Percentiles rank a stretch among this genome's conserved stretches.
Conservation (phyloP, 1,140 invertebrate genomes). For the Musca vetustissima region DNA sequence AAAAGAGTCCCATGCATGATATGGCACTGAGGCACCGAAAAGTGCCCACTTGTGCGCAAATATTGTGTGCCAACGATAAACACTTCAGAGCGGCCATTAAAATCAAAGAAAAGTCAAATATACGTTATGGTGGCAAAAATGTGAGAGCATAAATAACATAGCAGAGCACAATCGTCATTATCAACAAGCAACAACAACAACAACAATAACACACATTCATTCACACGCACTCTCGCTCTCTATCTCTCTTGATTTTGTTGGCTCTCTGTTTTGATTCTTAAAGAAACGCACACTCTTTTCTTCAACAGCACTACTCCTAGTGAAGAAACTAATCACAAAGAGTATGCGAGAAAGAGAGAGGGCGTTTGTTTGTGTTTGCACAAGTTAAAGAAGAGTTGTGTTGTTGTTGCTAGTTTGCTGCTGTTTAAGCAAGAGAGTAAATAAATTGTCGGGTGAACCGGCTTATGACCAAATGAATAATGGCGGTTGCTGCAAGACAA, state of each 20-base stretch:
- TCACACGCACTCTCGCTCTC: background rate
- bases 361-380: background rate
- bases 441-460: conserved; percentile 15
- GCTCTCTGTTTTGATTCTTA: too few species aligned
- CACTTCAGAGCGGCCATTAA: conserved; percentile 57
- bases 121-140: conserved; percentile 20
- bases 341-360: background rate
- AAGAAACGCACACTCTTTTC: background rate
- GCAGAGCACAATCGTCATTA: conserved; percentile 6
- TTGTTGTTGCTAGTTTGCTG: background rate
- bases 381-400: background rate
- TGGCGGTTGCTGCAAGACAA: conserved; percentile 51
- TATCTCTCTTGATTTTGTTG: too few species aligned
- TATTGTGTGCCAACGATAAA: conserved; percentile 55
- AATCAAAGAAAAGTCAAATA: conserved; percentile 34
- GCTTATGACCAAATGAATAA: conserved; percentile 42
- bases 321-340: background rate
- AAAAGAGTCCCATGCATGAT: background rate
- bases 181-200: background rate
- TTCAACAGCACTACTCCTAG: background rate
- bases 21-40: background rate
- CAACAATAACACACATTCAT: conserved; percentile 22
- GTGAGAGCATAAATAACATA: conserved; percentile 26
- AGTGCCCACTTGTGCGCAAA: conserved; percentile 41
- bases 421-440: conserved; percentile 12